Evolutionary conservation across 2,113 vertebrate genomes (phyloP), one percentile per base, ranked within the genome.

Genomic region (Rafetus swinhoei): DNA sequence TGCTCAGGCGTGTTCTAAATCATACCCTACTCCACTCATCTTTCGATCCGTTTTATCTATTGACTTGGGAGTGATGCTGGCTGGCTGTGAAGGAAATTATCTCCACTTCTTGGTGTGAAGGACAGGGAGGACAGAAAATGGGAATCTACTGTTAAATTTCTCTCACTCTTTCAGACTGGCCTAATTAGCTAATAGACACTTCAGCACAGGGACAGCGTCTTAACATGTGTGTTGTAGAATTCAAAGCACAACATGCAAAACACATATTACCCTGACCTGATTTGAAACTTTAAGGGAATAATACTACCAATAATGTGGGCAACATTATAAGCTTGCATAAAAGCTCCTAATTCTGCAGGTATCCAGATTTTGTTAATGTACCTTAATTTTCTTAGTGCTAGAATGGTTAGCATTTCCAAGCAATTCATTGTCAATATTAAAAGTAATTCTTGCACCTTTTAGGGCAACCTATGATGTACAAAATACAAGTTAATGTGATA

Each of bases 321-420:
- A 85, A 80, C 3, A 5, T 9, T 0, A 7, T 0, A 39, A 84
- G 50, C 39, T 57, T 2, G 7, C 6, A 1, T 0, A 0, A 9
- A 52, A 25, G 22, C 55, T 15, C 52, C 21, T 52, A 0, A 0
- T 5, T 50, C 56, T 54, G 5, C 2, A 25, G 0, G 14, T 1
- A 1, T 16, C 56, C 45, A 32, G 52, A 0, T n/a, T n/a, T 54
- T 14, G 1, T 29, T 77, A 45, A 76, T 45, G 72, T 13, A 12
- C 39, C 11, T 74, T 24, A 59, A 21, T 27, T 84, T 27, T 27
- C 25, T 82, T 7, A 10, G 10, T 54, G 18, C 0, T 0, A 85
- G 39, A 14, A 7, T 18, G 10, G 18, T 9, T 27, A 2, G 10
- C 2, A 56, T 52, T 80, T 56, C 59, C 6, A 82, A 86, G 32